These are phyloP conservation scores for Clusia tigrina DNA, from an alignment of 2,888 invertebrate species.

Conservation along the genomic window DNA sequence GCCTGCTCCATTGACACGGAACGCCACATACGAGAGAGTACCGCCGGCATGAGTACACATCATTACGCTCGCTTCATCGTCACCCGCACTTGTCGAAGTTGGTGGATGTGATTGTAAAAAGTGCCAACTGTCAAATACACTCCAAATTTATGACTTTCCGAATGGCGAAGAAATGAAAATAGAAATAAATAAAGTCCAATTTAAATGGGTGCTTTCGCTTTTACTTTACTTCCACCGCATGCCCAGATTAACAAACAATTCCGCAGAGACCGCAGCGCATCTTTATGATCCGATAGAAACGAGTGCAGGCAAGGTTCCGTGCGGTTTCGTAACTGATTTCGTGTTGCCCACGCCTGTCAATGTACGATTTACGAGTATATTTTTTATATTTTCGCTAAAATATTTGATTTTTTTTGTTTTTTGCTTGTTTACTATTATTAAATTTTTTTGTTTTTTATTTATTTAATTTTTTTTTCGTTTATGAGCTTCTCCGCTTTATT, in stretches of 20 bases:
- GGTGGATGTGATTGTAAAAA: background rate
- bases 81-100: too few relatives aligned
- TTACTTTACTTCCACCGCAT: constrained; percentile 22
- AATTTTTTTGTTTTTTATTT: too few relatives aligned
- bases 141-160: background rate
- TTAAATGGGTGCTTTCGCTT: constrained; percentile 29
- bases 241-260: constrained; percentile 23
- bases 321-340: background rate
- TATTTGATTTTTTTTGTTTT: constrained; percentile 9
- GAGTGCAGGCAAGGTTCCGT: background rate
- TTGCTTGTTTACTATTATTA: too few relatives aligned
- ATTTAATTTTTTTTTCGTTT: constrained; percentile 1
- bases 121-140: too few relatives aligned
- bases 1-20: constrained; percentile 44
- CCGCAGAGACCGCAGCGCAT: background rate
- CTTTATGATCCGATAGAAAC: constrained; percentile 12
- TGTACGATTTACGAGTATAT: background rate
- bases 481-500: background rate
- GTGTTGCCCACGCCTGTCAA: constrained; percentile 2
- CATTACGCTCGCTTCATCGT: background rate
- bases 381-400: constrained; percentile 6
- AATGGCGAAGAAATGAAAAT: too few relatives aligned
- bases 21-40: too few relatives aligned
- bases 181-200: constrained; percentile 10
- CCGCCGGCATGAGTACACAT: background rate